Conservation (phyloP, 2,113 vertebrate genomes). For the Colinus virginianus region DNA sequence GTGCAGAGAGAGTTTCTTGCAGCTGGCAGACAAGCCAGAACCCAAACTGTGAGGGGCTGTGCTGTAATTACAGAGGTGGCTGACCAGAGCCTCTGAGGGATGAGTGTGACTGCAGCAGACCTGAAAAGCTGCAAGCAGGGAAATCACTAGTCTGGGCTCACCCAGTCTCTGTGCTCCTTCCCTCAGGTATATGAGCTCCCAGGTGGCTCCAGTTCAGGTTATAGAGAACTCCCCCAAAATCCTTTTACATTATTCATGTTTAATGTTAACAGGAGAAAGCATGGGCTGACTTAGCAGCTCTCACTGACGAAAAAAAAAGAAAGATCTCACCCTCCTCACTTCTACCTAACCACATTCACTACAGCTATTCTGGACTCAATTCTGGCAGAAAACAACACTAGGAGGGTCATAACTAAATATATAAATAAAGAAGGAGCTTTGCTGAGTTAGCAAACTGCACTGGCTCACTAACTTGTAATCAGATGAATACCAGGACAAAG, state of each 20-base stretch:
- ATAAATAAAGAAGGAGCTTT: not conserved
- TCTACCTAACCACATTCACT: not conserved
- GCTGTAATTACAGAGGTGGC: accelerated
- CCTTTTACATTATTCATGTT: not conserved
- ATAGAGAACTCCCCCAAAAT: not conserved
- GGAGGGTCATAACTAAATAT: not conserved
- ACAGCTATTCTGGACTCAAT: not conserved
- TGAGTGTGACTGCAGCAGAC: not conserved
- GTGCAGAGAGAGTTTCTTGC: not conserved
- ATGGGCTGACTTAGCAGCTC: not conserved
- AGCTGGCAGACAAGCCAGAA: not conserved
- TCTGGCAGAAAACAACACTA: not conserved
- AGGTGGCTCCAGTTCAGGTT: not conserved
- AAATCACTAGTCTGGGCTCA: not conserved
- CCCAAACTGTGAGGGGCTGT: not conserved
- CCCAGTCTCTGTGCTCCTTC: not conserved
- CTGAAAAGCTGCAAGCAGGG: not conserved
- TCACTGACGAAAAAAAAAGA: not conserved
- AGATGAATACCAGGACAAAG: not conserved
- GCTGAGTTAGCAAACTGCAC: not conserved
- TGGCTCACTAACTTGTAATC: not conserved
- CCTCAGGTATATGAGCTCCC: not conserved
- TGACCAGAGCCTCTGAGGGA: not conserved
- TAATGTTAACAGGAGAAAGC: not conserved
- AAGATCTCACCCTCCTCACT: not conserved